Conservation (phyloP, 2,888 invertebrate genomes). For the Anarsia innoxiella region DNA sequence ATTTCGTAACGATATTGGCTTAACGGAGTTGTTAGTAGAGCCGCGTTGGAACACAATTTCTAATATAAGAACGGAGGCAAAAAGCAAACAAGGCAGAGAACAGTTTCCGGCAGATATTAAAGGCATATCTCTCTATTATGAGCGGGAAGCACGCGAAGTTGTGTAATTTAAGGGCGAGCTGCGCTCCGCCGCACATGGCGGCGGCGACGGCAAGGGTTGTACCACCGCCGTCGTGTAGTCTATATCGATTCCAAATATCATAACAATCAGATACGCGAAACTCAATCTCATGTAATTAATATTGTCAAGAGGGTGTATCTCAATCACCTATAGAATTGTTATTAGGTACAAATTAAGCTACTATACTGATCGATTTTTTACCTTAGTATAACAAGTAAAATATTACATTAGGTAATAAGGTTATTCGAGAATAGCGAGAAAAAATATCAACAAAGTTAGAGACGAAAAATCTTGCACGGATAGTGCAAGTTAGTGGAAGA, state of each 20-base stretch:
- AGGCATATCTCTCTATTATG: constrained; percentile 76
- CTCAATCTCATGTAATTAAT: too few species aligned
- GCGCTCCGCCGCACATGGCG: constrained; percentile 61
- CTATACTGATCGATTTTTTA: too few species aligned
- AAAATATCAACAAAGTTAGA: too few species aligned
- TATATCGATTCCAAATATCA: neutral
- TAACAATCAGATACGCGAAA: too few species aligned
- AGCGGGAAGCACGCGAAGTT: constrained; percentile 73
- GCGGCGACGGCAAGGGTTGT: constrained; percentile 24
- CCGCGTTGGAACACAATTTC: constrained; percentile 35
- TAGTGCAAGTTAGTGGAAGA: too few species aligned
- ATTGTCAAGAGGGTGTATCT: too few species aligned
- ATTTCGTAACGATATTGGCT: constrained; percentile 30
- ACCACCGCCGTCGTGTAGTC: constrained; percentile 9
- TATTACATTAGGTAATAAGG: too few species aligned
- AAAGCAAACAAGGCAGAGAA: constrained; percentile 64
- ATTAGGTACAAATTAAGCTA: too few species aligned
- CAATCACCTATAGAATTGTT: too few species aligned
- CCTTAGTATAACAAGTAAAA: too few species aligned
- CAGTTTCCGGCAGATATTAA: constrained; percentile 72
- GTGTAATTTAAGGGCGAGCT: constrained; percentile 70
- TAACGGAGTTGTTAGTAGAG: neutral
- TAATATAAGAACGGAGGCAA: constrained; percentile 67
- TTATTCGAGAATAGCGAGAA: too few species aligned
- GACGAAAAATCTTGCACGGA: too few species aligned